Conservation (phyloP, 2,797 vertebrate genomes). For the Vespertilio murinus region DNA sequence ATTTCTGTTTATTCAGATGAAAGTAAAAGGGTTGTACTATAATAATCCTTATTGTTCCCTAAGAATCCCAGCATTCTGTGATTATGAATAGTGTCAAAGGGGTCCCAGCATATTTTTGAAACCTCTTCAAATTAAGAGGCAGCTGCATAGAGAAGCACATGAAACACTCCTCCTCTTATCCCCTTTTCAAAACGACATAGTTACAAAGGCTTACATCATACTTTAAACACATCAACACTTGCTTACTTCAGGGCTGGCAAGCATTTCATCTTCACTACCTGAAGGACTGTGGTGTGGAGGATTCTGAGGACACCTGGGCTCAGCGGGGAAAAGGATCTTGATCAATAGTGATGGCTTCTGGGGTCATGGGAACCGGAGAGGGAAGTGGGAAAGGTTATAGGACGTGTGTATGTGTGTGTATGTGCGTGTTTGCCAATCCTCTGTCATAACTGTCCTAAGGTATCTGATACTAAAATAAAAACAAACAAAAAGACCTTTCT, state of each 20-base stretch:
- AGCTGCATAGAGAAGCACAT: background rate
- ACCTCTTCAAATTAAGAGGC: background rate
- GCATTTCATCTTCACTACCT: background rate
- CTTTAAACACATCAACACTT: constrained; percentile 36
- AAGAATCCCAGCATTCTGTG: background rate
- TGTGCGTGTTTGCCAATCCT: rapidly evolving
- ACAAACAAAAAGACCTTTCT: background rate
- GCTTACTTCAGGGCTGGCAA: background rate
- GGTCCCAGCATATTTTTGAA: background rate
- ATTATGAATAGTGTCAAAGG: background rate
- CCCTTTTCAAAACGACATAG: constrained; percentile 14
- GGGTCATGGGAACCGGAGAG: background rate
- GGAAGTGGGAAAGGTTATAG: background rate
- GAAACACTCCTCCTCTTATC: background rate
- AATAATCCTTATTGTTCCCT: background rate
- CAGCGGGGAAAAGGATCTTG: background rate
- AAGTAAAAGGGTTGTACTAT: background rate
- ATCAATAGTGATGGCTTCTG: background rate
- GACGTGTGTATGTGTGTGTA: too few relatives aligned
- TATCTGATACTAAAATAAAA: background rate
- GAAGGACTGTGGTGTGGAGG: background rate
- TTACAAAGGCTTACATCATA: constrained; percentile 45
- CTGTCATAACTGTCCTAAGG: background rate
- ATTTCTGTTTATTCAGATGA: background rate
- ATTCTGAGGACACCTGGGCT: constrained; percentile 6